phyloP scores from a whole-genome alignment of 2,888 invertebrate species.

The Leptinotarsa tumamoca region DNA sequence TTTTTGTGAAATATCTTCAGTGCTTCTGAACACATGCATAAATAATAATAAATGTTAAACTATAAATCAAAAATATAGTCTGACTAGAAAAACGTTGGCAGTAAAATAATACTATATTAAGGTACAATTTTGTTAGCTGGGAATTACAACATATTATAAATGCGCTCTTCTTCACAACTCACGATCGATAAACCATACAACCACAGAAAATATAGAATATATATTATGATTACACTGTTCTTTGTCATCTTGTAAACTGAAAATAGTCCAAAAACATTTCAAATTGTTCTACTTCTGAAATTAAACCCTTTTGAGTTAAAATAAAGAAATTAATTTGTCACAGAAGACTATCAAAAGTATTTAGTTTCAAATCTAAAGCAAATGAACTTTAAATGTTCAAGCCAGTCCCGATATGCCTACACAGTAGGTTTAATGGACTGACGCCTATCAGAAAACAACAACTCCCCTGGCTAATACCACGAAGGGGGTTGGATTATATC shows the following conservation, averaged over 20 bases:
- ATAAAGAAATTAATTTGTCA: too few relatives aligned
- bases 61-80: not conserved
- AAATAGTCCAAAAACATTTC: not conserved
- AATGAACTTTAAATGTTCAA: too few relatives aligned
- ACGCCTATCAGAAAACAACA: too few relatives aligned
- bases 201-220: not conserved
- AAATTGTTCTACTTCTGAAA: not conserved
- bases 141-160: not conserved
- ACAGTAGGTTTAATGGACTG: too few relatives aligned
- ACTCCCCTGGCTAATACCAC: too few relatives aligned
- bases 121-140: not conserved
- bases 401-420: too few relatives aligned
- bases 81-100: constrained; percentile 11
- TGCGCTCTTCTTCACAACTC: not conserved
- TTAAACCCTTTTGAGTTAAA: not conserved
- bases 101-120: constrained; percentile 1
- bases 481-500: too few relatives aligned
- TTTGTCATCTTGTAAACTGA: not conserved
- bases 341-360: too few relatives aligned
- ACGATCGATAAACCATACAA: not conserved
- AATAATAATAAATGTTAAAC: constrained; percentile 2
- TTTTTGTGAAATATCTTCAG: not conserved
- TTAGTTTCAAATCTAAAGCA: too few relatives aligned
- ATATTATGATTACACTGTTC: not conserved
- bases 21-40: not conserved